Evolutionary conservation across 2,797 vertebrate species (phyloP), one percentile per base, ranked within the genome.

Genomic region (Peromyscus melanophrys): DNA sequence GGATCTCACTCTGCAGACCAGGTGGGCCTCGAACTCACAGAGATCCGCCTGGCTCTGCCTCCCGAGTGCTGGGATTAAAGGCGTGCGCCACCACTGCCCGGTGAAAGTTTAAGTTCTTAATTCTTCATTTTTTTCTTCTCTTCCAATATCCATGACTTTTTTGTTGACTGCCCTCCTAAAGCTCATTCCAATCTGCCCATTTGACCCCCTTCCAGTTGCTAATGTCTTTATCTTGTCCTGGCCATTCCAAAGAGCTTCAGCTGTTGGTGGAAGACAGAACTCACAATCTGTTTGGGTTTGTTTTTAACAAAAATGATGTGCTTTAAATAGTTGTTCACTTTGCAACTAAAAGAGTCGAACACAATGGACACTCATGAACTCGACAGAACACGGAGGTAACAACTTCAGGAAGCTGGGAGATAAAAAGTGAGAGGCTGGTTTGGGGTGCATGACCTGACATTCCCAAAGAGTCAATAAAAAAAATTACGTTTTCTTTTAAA

Each of bases 281-380:
- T 23, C 7, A 59, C n/a, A 37, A 93, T 13, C 34, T 65, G 40
- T 63, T 37, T 46, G 73, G 65, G 8, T 90, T 90, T 43, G 7
- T 77, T 57, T 65, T 85, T 91, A 85, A 87, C 2, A 84, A 67
- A 90, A 34, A 71, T 8, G 83, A 77, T 81, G 27, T 49, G 69
- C 87, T 96, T 49, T 34, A 85, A 94, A 81, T 16, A 13, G 9
- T 55, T 95, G 29, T 69, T 82, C 65, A 43, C 21, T 90, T 73
- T 46, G 7, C 76, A 80, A 76, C 1, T 34, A 12, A 85, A 87
- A 95, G 5, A 11, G 37, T 43, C 82, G 71, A 93, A 65, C 19
- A 25, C 21, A 34, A 37, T 25, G 40, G 59, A 29, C 2, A 6
- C 12, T 73, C 14, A 2, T 23, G 49, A 93, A 40, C 40, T 40